Conservation (phyloP, 2,797 vertebrate genomes). For the Sebastes oblongus region DNA sequence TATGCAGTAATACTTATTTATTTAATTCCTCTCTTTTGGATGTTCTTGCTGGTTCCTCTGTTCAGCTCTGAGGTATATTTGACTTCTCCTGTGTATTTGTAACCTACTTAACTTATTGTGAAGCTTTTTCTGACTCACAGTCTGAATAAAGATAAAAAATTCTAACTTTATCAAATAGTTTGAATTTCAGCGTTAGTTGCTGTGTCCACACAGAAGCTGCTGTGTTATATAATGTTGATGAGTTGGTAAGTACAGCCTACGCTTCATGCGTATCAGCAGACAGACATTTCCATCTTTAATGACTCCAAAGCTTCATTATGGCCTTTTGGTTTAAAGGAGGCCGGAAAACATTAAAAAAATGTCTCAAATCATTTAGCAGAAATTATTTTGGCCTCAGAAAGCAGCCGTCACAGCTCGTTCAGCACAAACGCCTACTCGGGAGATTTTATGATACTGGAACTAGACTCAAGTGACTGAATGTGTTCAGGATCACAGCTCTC, state of each 20-base stretch:
- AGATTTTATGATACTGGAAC: neutral
- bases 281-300: slow-evolving; percentile 5
- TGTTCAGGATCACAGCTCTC: neutral
- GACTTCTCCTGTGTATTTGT: slow-evolving; percentile 27
- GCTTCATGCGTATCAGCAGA: neutral
- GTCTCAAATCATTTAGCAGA: slow-evolving; percentile 17
- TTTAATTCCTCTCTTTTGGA: neutral
- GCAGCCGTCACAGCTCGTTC: neutral
- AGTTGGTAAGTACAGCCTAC: neutral
- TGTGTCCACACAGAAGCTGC: neutral
- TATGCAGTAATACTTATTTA: neutral
- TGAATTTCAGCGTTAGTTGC: neutral
- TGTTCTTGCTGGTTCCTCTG: neutral
- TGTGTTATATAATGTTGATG: neutral
- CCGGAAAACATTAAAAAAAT: slow-evolving; percentile 35
- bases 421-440: neutral
- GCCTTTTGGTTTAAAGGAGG: neutral
- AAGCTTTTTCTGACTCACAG: neutral
- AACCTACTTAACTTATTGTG: slow-evolving; percentile 27
- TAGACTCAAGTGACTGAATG: neutral
- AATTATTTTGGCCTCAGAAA: slow-evolving; percentile 35
- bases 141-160: neutral
- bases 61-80: neutral
- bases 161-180: neutral
- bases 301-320: neutral